Evolutionary conservation across 64 coral and sea anemone genomes (phyloP), one percentile per base, ranked within the genome.

Genomic region (Pocillopora damicornis): DNA sequence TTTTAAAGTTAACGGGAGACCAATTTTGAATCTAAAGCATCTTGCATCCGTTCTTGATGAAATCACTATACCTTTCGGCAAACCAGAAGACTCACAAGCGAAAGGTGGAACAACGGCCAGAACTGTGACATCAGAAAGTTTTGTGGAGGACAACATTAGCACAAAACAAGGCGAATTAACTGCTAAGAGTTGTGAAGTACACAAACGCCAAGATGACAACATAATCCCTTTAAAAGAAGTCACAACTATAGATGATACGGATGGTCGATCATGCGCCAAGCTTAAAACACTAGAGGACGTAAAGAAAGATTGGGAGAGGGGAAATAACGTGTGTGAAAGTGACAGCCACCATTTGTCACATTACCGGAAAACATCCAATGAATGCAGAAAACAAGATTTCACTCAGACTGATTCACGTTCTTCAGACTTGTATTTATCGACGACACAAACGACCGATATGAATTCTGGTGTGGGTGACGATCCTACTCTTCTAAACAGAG

Each of bases 1-100:
- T 12, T 96, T 89, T 63, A 96, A 96, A 75, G 94, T 96, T 20
- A 96, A 96, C 62, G 94, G 94, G 26, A 87, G 80, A 69, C 90
- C 91, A 3, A 87, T 96, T 59, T 60, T 96, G 11, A 96, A 96
- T 71, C 71, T 96, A 9, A 96, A 88, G 77, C 94, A 96, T 51
- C 87, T 96, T n/a, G 94, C 94, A 1, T 88, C 88, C 36, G 84
- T 96, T 16, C 63, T 96, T 68, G 94, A 92, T 63, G 78, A 90
- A 34, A 93, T 96, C 14, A 89, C 91, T 11, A 81, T 83, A 65
- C 94, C 94, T 81, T 61, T 93, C 65, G 76, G 81, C 81, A 85
- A 71, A 71, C 2, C 18, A 20, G 20, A 67, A 58, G 65, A 57
- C 20, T 85, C 11, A 22, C 64, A 30, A 37, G 45, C 13, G 22